Base-by-base conservation (phyloP, 2,888 invertebrate genomes). In the Drosophila algonquin region DNA sequence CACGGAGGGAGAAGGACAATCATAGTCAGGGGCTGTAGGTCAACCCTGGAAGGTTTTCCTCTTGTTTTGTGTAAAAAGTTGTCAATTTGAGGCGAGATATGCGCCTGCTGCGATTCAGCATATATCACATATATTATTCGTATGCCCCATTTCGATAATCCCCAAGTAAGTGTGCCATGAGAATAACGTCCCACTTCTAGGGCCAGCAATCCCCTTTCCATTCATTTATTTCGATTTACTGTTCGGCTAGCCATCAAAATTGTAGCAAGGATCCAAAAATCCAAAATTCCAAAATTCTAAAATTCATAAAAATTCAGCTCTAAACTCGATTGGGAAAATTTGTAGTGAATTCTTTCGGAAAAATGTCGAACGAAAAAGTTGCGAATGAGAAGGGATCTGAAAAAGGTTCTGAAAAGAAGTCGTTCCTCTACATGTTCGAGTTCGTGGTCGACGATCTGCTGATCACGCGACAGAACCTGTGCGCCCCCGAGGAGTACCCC, bases 401-500 rank as follows among this genome's bases (percentile, higher is more conserved):
- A 3, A 21, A 21, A 3, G 21, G 21, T 3, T 21, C 32, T 86
- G 90, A 78, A 87, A 53, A 84, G 83, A 85, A 90, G 89, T 87
- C 40, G 2, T 89, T 90, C 44, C 81, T 92, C 62, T 92, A 91
- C 74, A 91, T 90, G 91, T 88, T 92, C 48, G 92, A 92, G 72
- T 91, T 92, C 72, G 90, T 91, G 59, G 80, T 92, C 58, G 92
- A 92, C 54, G 92, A 92, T 71, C 65, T 92, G 50, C 59, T 92
- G 27, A 90, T 92, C 35, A 90, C 90, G 2, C 81, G 87, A 12
- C 90, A 91, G 59, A 92, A 92, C 71, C 65, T 87, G 32, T 92
- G 92, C 72, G 92, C 92, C n/a, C 92, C 92, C 6, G 92, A 91
- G 40, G 92, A 92, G 59, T 92, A 91, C 73, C 92, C 92, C 1